Percentiles rank a stretch among this genome's conserved stretches.
These are phyloP conservation scores for Drosophila quadrilineata DNA, from an alignment of 1,140 invertebrate genomes.

Conservation along the genomic window DNA sequence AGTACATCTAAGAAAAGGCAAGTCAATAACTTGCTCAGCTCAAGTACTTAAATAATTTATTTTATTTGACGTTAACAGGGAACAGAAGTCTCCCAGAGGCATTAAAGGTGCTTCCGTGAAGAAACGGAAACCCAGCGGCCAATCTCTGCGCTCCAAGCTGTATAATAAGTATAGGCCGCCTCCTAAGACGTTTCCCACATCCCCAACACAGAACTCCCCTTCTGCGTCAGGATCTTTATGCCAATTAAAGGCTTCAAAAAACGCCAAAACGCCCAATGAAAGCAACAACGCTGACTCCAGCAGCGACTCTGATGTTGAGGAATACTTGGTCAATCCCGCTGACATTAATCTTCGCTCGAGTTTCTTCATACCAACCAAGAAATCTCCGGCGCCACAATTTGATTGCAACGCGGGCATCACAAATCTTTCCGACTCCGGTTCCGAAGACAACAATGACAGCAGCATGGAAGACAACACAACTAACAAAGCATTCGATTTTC, in stretches of 20 bases:
- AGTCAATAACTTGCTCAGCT: not conserved
- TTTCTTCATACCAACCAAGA: conserved; percentile 62
- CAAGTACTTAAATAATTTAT: not conserved
- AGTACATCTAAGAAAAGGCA: conserved; percentile 44
- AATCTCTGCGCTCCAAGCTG: conserved; percentile 73
- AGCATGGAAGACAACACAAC: conserved; percentile 56
- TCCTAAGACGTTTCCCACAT: conserved; percentile 67
- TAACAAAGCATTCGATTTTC: conserved; percentile 72
- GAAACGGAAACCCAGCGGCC: conserved; percentile 67
- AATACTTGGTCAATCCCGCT: conserved; percentile 77
- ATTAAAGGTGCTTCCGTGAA: conserved; percentile 64
- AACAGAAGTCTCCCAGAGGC: conserved; percentile 55
- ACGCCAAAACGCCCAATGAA: conserved; percentile 80
- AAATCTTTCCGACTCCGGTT: conserved; percentile 58
- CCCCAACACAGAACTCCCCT: conserved; percentile 65
- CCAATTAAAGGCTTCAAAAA: conserved; percentile 66
- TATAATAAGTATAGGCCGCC: conserved; percentile 79
- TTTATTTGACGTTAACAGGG: conserved; percentile 12
- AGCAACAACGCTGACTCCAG: conserved; percentile 67
- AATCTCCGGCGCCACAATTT: conserved; percentile 66
- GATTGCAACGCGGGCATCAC: conserved; percentile 75
- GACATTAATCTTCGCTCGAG: conserved; percentile 73
- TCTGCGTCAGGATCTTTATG: conserved; percentile 61
- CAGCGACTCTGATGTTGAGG: conserved; percentile 78
- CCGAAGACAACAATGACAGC: conserved; percentile 77